These are phyloP conservation scores for Osmerus mordax DNA, from an alignment of 2,113 vertebrate species.

Conservation along the genomic window DNA sequence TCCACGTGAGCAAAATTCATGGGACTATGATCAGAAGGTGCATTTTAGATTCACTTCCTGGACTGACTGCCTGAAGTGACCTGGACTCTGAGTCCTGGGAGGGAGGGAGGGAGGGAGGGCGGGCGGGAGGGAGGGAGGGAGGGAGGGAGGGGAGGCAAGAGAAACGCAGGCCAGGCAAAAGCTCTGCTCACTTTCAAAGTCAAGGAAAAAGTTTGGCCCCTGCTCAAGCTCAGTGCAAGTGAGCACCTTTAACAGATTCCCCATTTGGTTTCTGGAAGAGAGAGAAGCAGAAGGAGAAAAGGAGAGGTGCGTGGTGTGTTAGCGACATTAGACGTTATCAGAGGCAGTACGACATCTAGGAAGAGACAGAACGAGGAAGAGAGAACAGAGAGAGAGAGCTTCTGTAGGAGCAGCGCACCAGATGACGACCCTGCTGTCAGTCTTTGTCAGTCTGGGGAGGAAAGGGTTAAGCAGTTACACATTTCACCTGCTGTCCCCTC, in stretches of 20 bases:
- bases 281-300: conserved; percentile 60
- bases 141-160: background rate
- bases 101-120: background rate
- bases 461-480: conserved; percentile 45
- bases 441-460: conserved; percentile 6
- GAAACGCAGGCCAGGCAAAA: conserved; percentile 61
- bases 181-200: conserved; percentile 90
- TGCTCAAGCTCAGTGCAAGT: conserved; percentile 92
- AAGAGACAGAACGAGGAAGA: background rate
- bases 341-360: background rate
- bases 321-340: conserved; percentile 4
- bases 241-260: conserved; percentile 88
- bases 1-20: background rate
- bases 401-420: no score
- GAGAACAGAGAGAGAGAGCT: conserved; percentile 5
- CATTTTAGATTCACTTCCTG: no score
- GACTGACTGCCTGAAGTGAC: background rate
- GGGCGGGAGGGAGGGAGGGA: background rate
- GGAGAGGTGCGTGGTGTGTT: conserved; percentile 17
- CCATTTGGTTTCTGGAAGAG: conserved; percentile 86
- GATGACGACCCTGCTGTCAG: no score
- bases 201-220: conserved; percentile 93
- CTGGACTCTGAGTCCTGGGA: background rate
- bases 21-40: no score
- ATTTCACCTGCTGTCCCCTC: background rate